Conservation (phyloP, 2,888 invertebrate species). For the Scaeva pyrastri region DNA sequence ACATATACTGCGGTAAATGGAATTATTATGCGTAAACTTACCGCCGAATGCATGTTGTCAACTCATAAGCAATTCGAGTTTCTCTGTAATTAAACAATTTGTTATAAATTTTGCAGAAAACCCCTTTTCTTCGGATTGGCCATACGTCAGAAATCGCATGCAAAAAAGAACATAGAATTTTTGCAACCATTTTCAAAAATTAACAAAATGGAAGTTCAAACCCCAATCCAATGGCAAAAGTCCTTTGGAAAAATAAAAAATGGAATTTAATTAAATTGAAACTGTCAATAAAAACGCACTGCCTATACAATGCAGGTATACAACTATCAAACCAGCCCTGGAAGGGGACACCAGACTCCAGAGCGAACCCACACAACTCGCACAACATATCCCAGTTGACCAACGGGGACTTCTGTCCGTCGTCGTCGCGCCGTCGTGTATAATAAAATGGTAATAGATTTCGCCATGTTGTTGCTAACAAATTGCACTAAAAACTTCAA, state of each 20-base stretch:
- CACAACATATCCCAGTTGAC: conserved; percentile 44
- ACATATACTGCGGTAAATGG: too few species aligned
- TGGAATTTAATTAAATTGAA: conserved; percentile 64
- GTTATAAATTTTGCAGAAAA: conserved; percentile 7
- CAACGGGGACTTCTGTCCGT: conserved; percentile 52
- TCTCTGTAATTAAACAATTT: conserved; percentile 45
- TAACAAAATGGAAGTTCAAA: conserved; percentile 57
- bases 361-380: neutral
- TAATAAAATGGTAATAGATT: conserved; percentile 56
- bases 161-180: conserved; percentile 33
- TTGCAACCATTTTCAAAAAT: conserved; percentile 30
- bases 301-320: neutral
- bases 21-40: too few species aligned
- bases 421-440: too few species aligned
- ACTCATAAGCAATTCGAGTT: neutral
- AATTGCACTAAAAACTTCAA: conserved; percentile 30
- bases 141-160: conserved; percentile 7
- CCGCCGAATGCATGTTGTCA: neutral
- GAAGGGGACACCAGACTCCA: neutral
- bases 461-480: conserved; percentile 45
- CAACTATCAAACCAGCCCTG: too few species aligned
- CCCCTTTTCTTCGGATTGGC: conserved; percentile 40
- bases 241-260: conserved; percentile 17
- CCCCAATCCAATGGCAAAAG: neutral
- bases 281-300: conserved; percentile 56